Evolutionary conservation across 1,140 invertebrate species (phyloP).

Genomic region (Hypothenemus hampei): DNA sequence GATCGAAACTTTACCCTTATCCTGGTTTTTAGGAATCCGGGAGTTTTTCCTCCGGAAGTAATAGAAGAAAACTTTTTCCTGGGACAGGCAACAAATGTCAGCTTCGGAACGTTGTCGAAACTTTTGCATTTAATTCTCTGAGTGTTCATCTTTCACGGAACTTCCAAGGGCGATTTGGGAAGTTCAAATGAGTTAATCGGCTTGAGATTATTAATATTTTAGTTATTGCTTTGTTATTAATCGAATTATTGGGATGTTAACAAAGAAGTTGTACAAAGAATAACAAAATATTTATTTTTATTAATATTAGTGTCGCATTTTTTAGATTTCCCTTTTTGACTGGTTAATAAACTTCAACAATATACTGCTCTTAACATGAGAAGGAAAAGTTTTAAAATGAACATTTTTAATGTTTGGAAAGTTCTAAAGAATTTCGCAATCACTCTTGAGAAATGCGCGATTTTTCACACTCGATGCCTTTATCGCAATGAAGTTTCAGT

Average conservation of each 20-base stretch:
- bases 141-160: neutral
- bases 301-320: too few relatives aligned
- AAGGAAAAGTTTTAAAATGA: constrained; percentile 2
- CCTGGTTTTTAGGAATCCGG: neutral
- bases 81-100: constrained; percentile 4
- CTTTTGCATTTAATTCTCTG: constrained; percentile 6
- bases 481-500: too few relatives aligned
- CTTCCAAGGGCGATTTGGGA: too few relatives aligned
- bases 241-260: too few relatives aligned
- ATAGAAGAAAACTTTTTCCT: constrained; percentile 5
- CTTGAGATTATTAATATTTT: too few relatives aligned
- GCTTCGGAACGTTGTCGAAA: neutral
- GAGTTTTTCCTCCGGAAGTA: neutral
- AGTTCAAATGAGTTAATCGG: too few relatives aligned
- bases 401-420: constrained; percentile 6
- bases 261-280: too few relatives aligned
- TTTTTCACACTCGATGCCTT: constrained; percentile 10
- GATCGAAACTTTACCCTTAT: constrained; percentile 4
- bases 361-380: neutral
- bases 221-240: too few relatives aligned
- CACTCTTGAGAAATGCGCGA: constrained; percentile 9
- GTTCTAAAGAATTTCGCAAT: constrained; percentile 4
- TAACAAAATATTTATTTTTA: too few relatives aligned
- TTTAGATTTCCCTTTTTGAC: too few relatives aligned
- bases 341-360: constrained; percentile 5